phyloP scores from a whole-genome alignment of 64 coral and sea anemone species.

The Orbicella faveolata region DNA sequence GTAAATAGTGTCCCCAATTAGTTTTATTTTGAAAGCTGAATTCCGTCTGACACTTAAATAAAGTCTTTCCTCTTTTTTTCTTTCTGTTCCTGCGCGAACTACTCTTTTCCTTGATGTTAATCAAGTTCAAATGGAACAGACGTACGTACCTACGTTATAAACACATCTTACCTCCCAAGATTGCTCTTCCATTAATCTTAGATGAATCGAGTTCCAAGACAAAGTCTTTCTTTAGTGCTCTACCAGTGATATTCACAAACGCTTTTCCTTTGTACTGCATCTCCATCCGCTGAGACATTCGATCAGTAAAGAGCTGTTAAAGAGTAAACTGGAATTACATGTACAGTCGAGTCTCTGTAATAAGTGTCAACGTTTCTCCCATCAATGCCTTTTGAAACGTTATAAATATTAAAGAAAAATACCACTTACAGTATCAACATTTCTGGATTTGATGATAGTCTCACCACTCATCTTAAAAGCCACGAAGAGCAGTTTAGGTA shows the following conservation, averaged over 20 bases:
- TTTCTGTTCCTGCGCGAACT: no score
- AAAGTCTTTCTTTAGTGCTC: background rate
- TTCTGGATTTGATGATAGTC: background rate
- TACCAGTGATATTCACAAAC: background rate
- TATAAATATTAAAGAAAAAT: background rate
- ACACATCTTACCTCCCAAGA: constrained; percentile 15
- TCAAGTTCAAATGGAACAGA: background rate
- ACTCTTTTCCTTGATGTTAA: no score
- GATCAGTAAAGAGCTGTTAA: background rate
- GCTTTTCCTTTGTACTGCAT: background rate
- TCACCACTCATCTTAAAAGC: background rate
- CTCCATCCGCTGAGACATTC: background rate
- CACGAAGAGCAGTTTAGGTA: background rate
- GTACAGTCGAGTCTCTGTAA: background rate
- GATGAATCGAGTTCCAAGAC: background rate
- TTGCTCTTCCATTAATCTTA: background rate
- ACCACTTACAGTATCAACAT: constrained; percentile 5
- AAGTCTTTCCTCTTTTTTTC: no score
- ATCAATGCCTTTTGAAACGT: background rate
- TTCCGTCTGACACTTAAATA: no score
- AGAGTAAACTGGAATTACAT: background rate
- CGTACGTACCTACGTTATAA: background rate
- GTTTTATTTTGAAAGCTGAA: no score
- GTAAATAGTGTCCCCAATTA: no score
- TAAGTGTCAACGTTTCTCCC: no score